Percentiles rank a stretch among this genome's conserved stretches.
These are phyloP conservation scores for Struthio camelus DNA, from an alignment of 2,113 vertebrate species.

Conservation along the genomic window DNA sequence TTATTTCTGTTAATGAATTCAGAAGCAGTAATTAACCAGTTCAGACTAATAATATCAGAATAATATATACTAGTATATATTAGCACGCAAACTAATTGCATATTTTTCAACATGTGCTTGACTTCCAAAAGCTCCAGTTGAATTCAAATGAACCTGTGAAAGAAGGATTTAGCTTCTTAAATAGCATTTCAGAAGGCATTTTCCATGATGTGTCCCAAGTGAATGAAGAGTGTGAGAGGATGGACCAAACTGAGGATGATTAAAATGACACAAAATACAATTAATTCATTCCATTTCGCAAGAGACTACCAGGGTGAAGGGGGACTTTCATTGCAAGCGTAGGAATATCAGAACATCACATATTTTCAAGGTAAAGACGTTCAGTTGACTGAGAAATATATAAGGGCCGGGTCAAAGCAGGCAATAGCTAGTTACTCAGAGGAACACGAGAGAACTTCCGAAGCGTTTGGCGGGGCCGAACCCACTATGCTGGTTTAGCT, in stretches of 20 bases:
- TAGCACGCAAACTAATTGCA: background rate
- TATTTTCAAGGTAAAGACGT: background rate
- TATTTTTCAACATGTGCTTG: constrained; percentile 43
- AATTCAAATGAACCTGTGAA: constrained; percentile 52
- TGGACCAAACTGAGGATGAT: background rate
- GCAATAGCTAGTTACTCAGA: background rate
- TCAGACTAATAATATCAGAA: constrained; percentile 6
- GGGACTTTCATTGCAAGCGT: background rate
- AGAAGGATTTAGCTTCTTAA: background rate
- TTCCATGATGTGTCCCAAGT: constrained; percentile 16
- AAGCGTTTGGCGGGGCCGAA: background rate
- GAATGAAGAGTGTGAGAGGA: background rate
- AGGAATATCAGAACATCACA: background rate
- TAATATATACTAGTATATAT: background rate
- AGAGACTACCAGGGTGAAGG: background rate
- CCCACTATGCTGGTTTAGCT: background rate
- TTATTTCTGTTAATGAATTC: background rate
- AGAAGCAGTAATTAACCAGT: background rate
- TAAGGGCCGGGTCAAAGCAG: background rate
- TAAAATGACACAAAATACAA: background rate
- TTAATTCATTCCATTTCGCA: background rate
- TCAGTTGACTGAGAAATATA: background rate
- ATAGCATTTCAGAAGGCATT: constrained; percentile 35
- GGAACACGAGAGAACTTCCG: background rate
- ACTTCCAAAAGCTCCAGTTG: constrained; percentile 15